Conservation (phyloP, 1,140 invertebrate species). For the Drosophila cardini region DNA sequence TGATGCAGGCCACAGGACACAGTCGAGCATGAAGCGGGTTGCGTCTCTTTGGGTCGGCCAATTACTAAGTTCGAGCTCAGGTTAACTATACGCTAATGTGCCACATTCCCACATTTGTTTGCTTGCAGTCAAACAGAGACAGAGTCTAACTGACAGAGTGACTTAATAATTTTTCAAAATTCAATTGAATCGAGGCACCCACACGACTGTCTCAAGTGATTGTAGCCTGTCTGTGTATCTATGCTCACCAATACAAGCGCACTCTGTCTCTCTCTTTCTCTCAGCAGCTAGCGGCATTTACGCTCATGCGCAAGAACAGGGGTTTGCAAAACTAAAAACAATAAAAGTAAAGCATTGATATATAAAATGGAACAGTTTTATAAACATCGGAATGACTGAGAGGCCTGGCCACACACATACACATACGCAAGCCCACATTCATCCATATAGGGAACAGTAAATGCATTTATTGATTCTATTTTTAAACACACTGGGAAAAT, state of each 20-base stretch:
- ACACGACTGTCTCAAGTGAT: constrained; percentile 27
- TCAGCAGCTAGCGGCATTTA: constrained; percentile 20
- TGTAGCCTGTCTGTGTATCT: constrained; percentile 33
- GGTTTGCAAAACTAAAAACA: constrained; percentile 51
- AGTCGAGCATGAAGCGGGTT: constrained; percentile 75
- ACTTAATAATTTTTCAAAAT: constrained; percentile 44
- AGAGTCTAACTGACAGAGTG: constrained; percentile 35
- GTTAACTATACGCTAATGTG: constrained; percentile 55
- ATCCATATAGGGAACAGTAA: constrained; percentile 27
- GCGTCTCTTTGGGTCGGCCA: constrained; percentile 40
- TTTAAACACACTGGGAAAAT: constrained; percentile 51
- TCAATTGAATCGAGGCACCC: constrained; percentile 30
- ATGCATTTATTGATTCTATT: constrained; percentile 43
- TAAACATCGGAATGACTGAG: constrained; percentile 13
- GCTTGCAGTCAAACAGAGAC: constrained; percentile 1
- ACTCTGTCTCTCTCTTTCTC: constrained; percentile 16
- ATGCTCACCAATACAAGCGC: constrained; percentile 16
- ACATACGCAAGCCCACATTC: constrained; percentile 5
- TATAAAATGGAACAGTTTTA: constrained; percentile 13
- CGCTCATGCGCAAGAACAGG: constrained; percentile 68
- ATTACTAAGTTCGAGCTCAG: constrained; percentile 55
- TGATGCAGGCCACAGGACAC: constrained; percentile 50
- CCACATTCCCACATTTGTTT: constrained; percentile 60
- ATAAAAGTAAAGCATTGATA: constrained; percentile 20
- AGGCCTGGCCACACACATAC: constrained; percentile 19